Conservation (phyloP, 2,888 invertebrate genomes). For the Nycteola revayana region DNA sequence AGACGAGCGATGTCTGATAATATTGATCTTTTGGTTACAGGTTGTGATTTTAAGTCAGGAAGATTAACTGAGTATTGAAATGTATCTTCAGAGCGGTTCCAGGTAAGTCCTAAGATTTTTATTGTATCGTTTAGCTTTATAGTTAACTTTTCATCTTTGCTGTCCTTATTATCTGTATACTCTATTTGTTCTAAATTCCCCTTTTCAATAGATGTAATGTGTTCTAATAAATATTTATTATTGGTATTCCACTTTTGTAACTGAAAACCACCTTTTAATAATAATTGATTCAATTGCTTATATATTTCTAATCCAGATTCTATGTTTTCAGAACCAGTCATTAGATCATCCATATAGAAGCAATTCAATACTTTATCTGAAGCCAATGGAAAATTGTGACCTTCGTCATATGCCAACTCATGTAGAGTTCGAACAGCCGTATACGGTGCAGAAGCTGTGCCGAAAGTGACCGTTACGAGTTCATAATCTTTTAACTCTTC, state of each 20-base stretch:
- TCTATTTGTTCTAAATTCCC: too few relatives aligned
- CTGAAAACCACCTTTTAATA: constrained; percentile 5
- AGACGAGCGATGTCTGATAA: constrained; percentile 26
- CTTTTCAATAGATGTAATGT: constrained; percentile 1
- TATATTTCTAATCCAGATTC: constrained; percentile 2
- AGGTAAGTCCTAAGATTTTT: constrained; percentile 6
- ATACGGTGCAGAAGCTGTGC: constrained; percentile 10
- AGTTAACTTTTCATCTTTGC: background rate
- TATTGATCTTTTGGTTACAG: constrained; percentile 19
- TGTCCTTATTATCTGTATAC: too few relatives aligned
- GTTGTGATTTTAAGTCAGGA: constrained; percentile 10
- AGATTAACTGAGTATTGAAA: constrained; percentile 22
- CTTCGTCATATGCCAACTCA: constrained; percentile 7
- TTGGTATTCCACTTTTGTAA: constrained; percentile 13
- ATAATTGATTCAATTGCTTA: constrained; percentile 4
- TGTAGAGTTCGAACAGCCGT: constrained; percentile 5
- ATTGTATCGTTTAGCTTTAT: constrained; percentile 1
- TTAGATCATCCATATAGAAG: constrained; percentile 11
- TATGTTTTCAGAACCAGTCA: constrained; percentile 3
- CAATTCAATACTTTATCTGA: background rate
- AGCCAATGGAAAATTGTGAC: constrained; percentile 1
- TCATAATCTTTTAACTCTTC: background rate
- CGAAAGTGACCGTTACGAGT: constrained; percentile 7
- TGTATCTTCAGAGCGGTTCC: constrained; percentile 5
- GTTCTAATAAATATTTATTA: constrained; percentile 1